Evolutionary conservation across 2,113 vertebrate species (phyloP).

Genomic region (Cepphus grylle): DNA sequence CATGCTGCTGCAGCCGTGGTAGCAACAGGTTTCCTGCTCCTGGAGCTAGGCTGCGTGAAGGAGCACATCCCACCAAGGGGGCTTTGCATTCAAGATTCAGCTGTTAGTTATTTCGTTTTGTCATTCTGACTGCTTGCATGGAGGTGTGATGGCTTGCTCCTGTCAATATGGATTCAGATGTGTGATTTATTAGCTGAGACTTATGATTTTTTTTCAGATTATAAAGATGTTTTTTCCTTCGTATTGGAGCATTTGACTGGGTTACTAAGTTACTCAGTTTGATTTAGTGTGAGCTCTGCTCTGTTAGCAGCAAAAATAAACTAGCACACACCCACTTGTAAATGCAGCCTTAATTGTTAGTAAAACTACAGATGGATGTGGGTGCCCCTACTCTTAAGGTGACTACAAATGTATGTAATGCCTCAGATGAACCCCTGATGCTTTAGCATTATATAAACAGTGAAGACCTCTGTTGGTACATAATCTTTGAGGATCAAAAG

Average conservation of each 20-base stretch:
- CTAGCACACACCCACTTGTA: background rate
- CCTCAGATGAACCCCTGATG: constrained; percentile 5
- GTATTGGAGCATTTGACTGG: background rate
- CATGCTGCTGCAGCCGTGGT: background rate
- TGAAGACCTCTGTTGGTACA: background rate
- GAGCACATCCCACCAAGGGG: background rate
- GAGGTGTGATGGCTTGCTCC: background rate
- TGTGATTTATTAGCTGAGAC: background rate
- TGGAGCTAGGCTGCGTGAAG: background rate
- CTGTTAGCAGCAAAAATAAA: background rate
- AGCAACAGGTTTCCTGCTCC: background rate
- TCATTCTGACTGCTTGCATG: background rate
- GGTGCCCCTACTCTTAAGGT: background rate
- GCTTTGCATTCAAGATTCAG: background rate
- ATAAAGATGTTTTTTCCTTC: background rate
- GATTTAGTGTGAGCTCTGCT: background rate
- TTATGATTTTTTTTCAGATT: background rate
- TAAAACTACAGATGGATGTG: constrained; percentile 25
- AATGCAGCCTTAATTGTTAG: background rate
- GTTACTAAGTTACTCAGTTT: background rate
- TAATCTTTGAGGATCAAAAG: background rate
- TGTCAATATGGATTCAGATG: background rate
- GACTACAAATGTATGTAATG: background rate
- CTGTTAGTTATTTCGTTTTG: background rate
- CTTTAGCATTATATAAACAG: background rate